Conservation (phyloP, 2,113 vertebrate genomes). For the Siniperca chuatsi region DNA sequence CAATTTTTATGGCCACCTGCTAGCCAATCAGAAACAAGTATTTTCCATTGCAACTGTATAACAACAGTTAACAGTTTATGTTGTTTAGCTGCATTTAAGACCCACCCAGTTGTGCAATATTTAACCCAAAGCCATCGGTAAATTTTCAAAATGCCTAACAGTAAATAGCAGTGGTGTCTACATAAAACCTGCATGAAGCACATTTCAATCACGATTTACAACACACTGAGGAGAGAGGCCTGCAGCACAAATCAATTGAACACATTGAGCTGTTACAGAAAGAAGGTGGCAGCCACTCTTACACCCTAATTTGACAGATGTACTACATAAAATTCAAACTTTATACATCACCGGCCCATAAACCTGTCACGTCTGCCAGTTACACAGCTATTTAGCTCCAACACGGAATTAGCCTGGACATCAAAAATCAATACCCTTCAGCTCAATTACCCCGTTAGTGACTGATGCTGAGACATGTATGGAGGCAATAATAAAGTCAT, state of each 20-base stretch:
- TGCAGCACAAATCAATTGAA: conserved; percentile 61
- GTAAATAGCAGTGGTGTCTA: conserved; percentile 30
- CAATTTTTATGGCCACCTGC: background rate
- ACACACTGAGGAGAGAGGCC: conserved; percentile 22
- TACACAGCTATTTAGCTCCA: conserved; percentile 30
- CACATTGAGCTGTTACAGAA: conserved; percentile 42
- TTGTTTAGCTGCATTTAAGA: background rate
- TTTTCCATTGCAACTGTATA: background rate
- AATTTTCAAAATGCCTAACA: background rate
- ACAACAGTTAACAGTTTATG: background rate
- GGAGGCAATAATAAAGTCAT: conserved; percentile 56
- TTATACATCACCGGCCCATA: conserved; percentile 35
- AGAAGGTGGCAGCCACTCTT: conserved; percentile 13
- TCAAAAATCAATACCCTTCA: conserved; percentile 63
- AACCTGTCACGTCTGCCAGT: conserved; percentile 50
- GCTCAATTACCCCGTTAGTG: conserved; percentile 47
- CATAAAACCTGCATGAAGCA: conserved; percentile 18
- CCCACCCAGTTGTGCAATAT: background rate
- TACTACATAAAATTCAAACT: conserved; percentile 37
- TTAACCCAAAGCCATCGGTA: conserved; percentile 21
- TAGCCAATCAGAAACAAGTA: conserved; percentile 12
- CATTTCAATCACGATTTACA: conserved; percentile 43
- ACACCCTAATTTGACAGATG: conserved; percentile 52
- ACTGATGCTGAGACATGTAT: conserved; percentile 49
- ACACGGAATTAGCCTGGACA: conserved; percentile 57